Conservation (phyloP, 1,140 invertebrate genomes). For the Helicorthomorpha holstii region DNA sequence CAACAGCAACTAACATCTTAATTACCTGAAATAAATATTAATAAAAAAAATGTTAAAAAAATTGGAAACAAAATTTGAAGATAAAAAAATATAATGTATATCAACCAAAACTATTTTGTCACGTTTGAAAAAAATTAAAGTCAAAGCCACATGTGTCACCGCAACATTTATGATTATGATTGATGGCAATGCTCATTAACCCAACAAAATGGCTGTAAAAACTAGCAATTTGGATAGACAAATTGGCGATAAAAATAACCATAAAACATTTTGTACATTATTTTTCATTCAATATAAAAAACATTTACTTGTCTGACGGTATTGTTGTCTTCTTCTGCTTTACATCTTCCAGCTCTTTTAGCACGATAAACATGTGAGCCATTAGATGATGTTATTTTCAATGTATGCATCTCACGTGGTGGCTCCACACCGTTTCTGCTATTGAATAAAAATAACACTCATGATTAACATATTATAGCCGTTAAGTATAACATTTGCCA, state of each 20-base stretch:
- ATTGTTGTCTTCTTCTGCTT: conserved; percentile 13
- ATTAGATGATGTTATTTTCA: neutral
- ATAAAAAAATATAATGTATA: too few species aligned
- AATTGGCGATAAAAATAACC: too few species aligned
- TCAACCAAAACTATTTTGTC: too few species aligned
- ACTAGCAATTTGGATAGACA: too few species aligned
- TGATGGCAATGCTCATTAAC: too few species aligned
- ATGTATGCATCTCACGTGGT: conserved; percentile 7
- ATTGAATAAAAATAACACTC: neutral
- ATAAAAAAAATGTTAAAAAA: neutral
- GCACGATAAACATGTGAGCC: neutral
- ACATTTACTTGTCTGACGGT: conserved; percentile 17
- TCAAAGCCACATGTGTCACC: too few species aligned
- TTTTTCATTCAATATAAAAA: too few species aligned
- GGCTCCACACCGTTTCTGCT: conserved; percentile 9
- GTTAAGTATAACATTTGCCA: too few species aligned
- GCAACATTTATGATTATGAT: too few species aligned
- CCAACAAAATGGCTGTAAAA: too few species aligned
- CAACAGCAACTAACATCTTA: conserved; percentile 50
- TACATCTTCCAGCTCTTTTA: conserved; percentile 2
- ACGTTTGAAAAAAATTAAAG: too few species aligned
- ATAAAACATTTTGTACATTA: too few species aligned
- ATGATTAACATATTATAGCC: neutral
- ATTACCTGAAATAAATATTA: conserved; percentile 34
- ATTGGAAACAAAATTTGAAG: neutral